A percentile compares a stretch with the other conserved stretches of the same genome.
Evolutionary conservation across 2,888 invertebrate genomes (phyloP).

Genomic region (Acanthococcus lagerstroemiae): DNA sequence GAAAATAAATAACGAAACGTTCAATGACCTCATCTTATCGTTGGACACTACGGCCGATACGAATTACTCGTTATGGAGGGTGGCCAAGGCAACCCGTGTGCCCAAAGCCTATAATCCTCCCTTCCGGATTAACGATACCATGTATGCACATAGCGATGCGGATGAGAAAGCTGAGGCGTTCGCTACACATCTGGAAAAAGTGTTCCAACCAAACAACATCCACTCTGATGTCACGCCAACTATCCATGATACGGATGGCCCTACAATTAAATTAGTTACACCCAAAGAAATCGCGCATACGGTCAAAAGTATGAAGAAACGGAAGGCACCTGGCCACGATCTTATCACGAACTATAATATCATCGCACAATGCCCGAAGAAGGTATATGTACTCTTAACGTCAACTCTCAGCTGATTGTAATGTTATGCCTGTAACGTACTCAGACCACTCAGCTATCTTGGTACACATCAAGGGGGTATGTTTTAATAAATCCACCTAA

Average conservation of each 20-base stretch:
- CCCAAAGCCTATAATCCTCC: not conserved
- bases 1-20: not conserved
- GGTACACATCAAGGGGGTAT: too few relatives aligned
- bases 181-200: too few relatives aligned
- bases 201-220: too few relatives aligned
- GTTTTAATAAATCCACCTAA: too few relatives aligned
- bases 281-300: too few relatives aligned
- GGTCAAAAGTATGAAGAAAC: not conserved
- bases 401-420: too few relatives aligned
- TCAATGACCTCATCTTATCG: not conserved
- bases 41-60: not conserved
- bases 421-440: too few relatives aligned
- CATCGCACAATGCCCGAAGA: not conserved
- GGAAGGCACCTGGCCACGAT: not conserved
- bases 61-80: slow-evolving; percentile 9
- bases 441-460: too few relatives aligned
- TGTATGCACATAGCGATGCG: not conserved
- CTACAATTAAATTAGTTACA: too few relatives aligned
- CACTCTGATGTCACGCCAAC: too few relatives aligned
- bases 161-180: too few relatives aligned
- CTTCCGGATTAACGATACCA: not conserved
- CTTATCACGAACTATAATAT: not conserved
- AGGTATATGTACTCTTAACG: not conserved
- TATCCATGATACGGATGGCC: too few relatives aligned
- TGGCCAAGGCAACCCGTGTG: not conserved